Percentiles rank a stretch among this genome's conserved stretches.
Evolutionary conservation across 2,113 vertebrate genomes (phyloP).

Genomic region (Shinisaurus crocodilurus): DNA sequence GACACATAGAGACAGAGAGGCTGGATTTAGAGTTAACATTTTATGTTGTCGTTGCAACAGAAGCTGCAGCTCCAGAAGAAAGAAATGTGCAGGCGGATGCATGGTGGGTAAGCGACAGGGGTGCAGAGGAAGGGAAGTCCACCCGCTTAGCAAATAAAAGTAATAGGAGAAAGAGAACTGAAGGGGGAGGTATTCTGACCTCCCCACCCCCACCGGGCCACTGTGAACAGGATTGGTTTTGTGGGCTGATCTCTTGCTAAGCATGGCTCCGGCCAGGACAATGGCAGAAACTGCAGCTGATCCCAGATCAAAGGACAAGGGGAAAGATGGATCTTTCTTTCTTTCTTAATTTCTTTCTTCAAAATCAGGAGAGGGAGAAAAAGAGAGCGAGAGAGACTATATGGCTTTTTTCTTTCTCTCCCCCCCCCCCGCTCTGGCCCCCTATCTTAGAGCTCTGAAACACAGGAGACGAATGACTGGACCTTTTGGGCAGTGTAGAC

Average conservation of each 20-base stretch:
- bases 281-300: not conserved
- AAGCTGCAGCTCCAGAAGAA: not conserved
- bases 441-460: too few relatives aligned
- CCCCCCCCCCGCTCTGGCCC: accelerated
- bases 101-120: not conserved
- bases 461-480: too few relatives aligned
- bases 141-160: slow-evolving; percentile 3
- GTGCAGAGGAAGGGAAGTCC: not conserved
- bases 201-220: not conserved
- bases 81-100: not conserved
- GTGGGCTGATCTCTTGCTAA: not conserved
- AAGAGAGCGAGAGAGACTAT: not conserved
- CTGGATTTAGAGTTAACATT: not conserved
- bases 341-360: not conserved
- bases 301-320: not conserved
- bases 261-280: slow-evolving; percentile 26
- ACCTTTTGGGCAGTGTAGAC: too few relatives aligned
- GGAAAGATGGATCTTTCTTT: not conserved
- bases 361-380: not conserved
- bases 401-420: not conserved
- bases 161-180: not conserved
- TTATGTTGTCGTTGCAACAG: not conserved
- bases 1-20: not conserved
- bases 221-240: not conserved
- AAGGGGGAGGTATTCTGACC: not conserved